Percentiles rank a stretch among this genome's conserved stretches.
Conservation (phyloP, 2,888 invertebrate genomes). For the Synergus laeviventris region DNA sequence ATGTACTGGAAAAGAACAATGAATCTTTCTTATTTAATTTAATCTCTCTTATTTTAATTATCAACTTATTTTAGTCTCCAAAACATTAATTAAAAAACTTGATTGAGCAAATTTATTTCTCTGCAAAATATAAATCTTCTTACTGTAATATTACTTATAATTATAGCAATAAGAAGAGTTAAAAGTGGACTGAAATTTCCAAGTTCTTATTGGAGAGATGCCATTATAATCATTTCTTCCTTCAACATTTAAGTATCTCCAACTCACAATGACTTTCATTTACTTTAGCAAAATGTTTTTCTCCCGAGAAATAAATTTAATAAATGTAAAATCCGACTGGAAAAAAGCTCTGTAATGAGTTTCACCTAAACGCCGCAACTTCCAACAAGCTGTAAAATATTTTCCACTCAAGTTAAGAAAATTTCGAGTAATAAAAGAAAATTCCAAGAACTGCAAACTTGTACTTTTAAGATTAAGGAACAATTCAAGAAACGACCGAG, state of each 20-base stretch:
- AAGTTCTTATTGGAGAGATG: too few species aligned
- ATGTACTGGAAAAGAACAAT: neutral
- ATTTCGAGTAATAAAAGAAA: neutral
- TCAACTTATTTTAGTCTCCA: neutral
- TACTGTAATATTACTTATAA: too few species aligned
- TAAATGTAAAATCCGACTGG: neutral
- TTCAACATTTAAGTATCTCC: neutral
- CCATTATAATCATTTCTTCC: neutral
- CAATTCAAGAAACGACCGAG: neutral
- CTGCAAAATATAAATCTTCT: too few species aligned
- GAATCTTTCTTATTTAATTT: too few species aligned
- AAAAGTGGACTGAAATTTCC: too few species aligned
- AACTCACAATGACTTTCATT: neutral
- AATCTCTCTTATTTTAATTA: neutral
- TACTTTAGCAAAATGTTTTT: neutral
- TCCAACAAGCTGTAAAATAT: neutral
- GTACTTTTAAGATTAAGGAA: neutral
- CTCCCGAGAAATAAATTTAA: neutral
- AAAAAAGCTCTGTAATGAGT: neutral
- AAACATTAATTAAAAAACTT: too few species aligned
- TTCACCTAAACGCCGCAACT: neutral
- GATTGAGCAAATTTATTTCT: too few species aligned
- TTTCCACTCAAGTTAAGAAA: neutral
- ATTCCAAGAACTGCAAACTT: neutral
- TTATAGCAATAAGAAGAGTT: too few species aligned